A percentile compares a stretch with the other conserved stretches of the same genome.
phyloP scores from a whole-genome alignment of 2,797 vertebrate genomes.

The Lycodopsis pacificus region DNA sequence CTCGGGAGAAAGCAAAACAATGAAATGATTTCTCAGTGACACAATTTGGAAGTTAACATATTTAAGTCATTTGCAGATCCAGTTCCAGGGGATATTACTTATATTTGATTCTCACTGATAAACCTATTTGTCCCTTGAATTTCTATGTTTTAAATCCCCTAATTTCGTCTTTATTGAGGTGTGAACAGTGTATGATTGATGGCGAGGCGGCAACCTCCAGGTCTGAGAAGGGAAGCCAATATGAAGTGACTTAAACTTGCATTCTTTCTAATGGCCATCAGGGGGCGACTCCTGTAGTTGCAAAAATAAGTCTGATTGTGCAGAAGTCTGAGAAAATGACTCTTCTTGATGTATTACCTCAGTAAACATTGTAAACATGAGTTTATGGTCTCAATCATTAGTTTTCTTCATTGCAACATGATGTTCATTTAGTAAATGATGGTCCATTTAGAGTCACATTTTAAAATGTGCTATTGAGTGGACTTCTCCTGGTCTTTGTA shows the following conservation, averaged over 20 bases:
- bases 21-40: background rate
- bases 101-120: background rate
- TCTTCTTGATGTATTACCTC: too few relatives aligned
- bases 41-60: background rate
- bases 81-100: background rate
- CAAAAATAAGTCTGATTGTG: too few relatives aligned
- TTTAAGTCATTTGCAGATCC: background rate
- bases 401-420: too few relatives aligned
- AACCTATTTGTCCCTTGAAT: background rate
- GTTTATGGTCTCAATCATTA: too few relatives aligned
- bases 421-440: too few relatives aligned
- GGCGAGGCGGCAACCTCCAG: background rate
- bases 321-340: too few relatives aligned
- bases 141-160: background rate
- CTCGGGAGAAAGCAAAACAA: conserved; percentile 18
- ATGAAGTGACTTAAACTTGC: too few relatives aligned
- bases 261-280: too few relatives aligned
- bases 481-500: background rate
- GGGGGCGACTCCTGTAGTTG: too few relatives aligned
- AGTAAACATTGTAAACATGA: too few relatives aligned
- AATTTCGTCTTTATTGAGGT: background rate
- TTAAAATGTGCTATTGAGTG: background rate
- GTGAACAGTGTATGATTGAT: background rate
- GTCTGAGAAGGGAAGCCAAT: background rate
- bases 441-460: too few relatives aligned